phyloP scores from a whole-genome alignment of 35 echinoderm and acorn worm species.

The Holothuria glaberrima region DNA sequence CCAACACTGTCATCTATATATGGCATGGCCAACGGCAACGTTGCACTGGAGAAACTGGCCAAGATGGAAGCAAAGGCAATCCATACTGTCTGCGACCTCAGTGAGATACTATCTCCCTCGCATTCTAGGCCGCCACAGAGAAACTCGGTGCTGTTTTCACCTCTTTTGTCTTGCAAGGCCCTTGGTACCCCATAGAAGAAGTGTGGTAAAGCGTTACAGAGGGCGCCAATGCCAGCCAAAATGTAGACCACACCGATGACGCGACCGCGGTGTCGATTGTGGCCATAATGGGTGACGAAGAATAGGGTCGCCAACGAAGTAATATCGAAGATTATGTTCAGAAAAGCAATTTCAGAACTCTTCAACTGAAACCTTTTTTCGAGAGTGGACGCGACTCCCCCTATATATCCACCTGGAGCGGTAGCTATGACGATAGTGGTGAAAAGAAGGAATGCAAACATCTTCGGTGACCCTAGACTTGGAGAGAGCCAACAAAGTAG shows the following conservation, averaged over 20 bases:
- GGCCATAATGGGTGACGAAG: slow-evolving; percentile 86
- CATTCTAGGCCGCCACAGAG: neutral
- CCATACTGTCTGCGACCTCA: slow-evolving; percentile 40
- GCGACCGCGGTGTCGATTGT: slow-evolving; percentile 79
- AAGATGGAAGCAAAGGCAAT: slow-evolving; percentile 67
- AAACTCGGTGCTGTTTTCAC: neutral
- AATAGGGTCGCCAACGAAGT: slow-evolving; percentile 55
- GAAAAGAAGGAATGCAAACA: slow-evolving; percentile 26
- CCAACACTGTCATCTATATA: slow-evolving; percentile 82
- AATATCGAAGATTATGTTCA: slow-evolving; percentile 69
- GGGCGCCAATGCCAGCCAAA: slow-evolving; percentile 1
- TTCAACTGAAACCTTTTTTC: slow-evolving; percentile 83
- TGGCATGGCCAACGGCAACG: slow-evolving; percentile 70
- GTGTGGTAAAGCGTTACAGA: slow-evolving; percentile 68
- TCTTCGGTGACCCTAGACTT: neutral
- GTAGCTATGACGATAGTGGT: neutral
- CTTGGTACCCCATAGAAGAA: slow-evolving; percentile 73
- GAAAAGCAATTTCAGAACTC: slow-evolving; percentile 68
- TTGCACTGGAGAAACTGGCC: slow-evolving; percentile 44
- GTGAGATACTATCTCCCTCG: neutral
- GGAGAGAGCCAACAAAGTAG: slow-evolving; percentile 16
- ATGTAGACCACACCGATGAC: slow-evolving; percentile 33
- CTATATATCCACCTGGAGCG: slow-evolving; percentile 20
- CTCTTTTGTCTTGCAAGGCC: slow-evolving; percentile 38
- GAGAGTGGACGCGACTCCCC: slow-evolving; percentile 58